Conservation (phyloP, 2,113 vertebrate genomes). For the Porphyrio hochstetteri region DNA sequence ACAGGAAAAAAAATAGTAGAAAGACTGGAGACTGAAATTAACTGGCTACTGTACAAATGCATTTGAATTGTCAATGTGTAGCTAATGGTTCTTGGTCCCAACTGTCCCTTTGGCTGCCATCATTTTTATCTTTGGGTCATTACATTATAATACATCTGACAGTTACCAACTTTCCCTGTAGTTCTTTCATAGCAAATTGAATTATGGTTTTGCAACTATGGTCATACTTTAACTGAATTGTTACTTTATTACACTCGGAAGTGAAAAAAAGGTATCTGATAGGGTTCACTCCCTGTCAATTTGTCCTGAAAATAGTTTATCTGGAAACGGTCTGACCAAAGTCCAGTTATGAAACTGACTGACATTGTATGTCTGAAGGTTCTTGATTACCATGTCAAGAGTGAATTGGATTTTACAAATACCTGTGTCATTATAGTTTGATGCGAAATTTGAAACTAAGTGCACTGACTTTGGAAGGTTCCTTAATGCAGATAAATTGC, state of each 20-base stretch:
- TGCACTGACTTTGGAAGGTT: background rate
- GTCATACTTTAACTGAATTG: background rate
- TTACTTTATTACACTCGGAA: background rate
- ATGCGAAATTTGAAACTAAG: background rate
- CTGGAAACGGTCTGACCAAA: background rate
- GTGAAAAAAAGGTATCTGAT: background rate
- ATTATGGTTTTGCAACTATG: background rate
- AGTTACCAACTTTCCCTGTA: background rate
- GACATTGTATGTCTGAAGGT: background rate
- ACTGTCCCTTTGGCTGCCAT: background rate
- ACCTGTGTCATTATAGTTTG: background rate
- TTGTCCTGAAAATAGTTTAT: background rate
- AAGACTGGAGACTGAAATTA: background rate
- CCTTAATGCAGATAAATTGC: background rate
- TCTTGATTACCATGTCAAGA: background rate
- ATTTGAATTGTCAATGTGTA: background rate
- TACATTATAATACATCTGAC: background rate
- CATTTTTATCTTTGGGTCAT: constrained; percentile 28
- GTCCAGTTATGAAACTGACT: background rate
- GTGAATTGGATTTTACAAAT: background rate
- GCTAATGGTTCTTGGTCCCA: background rate
- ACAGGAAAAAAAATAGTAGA: background rate
- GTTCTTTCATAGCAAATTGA: background rate
- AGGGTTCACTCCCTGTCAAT: background rate
- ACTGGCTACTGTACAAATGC: background rate